A percentile compares a stretch with the other conserved stretches of the same genome.
These are phyloP conservation scores for Holothuria scabra DNA, from an alignment of 53 echinoderm and acorn worm species.

Conservation along the genomic window DNA sequence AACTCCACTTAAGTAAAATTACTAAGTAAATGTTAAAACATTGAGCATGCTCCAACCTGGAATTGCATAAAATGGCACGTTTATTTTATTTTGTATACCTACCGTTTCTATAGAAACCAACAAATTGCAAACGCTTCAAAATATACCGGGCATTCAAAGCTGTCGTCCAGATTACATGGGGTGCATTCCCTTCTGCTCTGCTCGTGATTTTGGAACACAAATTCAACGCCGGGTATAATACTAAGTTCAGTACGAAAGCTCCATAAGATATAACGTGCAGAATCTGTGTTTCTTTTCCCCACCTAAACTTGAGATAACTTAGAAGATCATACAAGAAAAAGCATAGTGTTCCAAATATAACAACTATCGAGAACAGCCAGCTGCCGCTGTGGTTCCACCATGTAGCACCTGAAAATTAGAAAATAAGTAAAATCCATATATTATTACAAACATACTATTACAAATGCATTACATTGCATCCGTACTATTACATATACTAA, in stretches of 20 bases:
- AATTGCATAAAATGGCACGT: too few relatives aligned
- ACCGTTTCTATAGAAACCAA: conserved; percentile 26
- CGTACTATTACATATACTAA: too few relatives aligned
- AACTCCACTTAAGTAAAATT: too few relatives aligned
- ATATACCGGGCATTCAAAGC: conserved; percentile 21
- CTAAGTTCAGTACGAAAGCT: not conserved
- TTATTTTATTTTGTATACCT: not conserved
- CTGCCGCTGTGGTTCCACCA: conserved; percentile 28
- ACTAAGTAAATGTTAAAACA: too few relatives aligned
- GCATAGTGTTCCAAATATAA: conserved; percentile 4
- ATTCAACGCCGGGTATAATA: not conserved
- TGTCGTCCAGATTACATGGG: not conserved
- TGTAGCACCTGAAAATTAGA: not conserved
- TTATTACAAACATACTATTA: too few relatives aligned
- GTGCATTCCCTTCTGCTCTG: not conserved
- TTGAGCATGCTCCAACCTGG: too few relatives aligned
- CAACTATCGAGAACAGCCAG: not conserved
- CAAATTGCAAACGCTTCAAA: conserved; percentile 19
- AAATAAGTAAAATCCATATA: not conserved
- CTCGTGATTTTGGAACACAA: not conserved
- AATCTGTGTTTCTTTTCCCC: not conserved
- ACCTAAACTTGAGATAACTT: not conserved
- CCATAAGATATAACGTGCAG: conserved; percentile 14
- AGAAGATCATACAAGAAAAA: conserved; percentile 7
- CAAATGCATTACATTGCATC: too few relatives aligned